A percentile compares a stretch with the other conserved stretches of the same genome.
These are phyloP conservation scores for Erynnis tages DNA, from an alignment of 2,888 invertebrate genomes.

Conservation along the genomic window DNA sequence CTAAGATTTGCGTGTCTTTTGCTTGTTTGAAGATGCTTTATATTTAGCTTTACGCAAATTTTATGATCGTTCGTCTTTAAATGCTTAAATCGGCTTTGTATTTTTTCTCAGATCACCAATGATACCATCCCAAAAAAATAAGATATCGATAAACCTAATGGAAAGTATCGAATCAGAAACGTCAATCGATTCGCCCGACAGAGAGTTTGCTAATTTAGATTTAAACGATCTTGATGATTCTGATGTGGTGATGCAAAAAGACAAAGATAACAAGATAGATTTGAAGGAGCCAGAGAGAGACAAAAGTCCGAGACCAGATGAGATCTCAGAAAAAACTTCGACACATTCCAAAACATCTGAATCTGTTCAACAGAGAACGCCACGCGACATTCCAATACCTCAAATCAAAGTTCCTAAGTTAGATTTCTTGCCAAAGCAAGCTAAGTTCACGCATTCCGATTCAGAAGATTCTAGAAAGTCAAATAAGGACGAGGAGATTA, in stretches of 20 bases:
- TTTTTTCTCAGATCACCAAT: constrained; percentile 69
- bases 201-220: constrained; percentile 70
- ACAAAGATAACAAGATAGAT: constrained; percentile 51
- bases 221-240: constrained; percentile 68
- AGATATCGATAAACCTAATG: constrained; percentile 78
- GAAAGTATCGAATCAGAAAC: constrained; percentile 79
- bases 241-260: constrained; percentile 51
- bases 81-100: background rate
- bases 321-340: constrained; percentile 49
- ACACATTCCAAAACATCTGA: constrained; percentile 47
- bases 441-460: constrained; percentile 50
- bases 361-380: constrained; percentile 42
- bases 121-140: constrained; percentile 68
- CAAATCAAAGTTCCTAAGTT: constrained; percentile 69
- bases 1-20: no score
- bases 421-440: constrained; percentile 53
- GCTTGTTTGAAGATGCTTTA: no score
- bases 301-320: constrained; percentile 49
- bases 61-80: background rate
- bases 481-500: constrained; percentile 47
- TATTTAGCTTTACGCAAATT: background rate
- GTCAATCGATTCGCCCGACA: constrained; percentile 74
- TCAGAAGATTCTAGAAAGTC: constrained; percentile 61
- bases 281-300: constrained; percentile 47
- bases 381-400: constrained; percentile 53